Evolutionary conservation across 1,140 invertebrate species (phyloP).

Genomic region (Lucilia sericata): DNA sequence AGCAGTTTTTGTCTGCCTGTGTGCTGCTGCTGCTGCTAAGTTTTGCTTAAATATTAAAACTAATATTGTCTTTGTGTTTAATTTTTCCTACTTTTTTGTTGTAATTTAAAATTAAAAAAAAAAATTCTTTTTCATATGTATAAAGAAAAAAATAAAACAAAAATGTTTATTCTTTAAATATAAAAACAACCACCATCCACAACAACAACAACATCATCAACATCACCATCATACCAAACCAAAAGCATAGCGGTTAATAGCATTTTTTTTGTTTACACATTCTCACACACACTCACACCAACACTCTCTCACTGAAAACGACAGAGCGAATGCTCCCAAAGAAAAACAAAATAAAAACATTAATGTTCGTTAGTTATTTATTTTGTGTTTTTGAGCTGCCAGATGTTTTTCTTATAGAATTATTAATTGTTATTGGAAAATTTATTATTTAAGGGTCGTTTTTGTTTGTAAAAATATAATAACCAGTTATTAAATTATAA

Average conservation of each 20-base stretch:
- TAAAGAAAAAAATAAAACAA: neutral
- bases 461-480: no score
- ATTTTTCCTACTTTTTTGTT: neutral
- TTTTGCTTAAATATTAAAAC: conserved; percentile 18
- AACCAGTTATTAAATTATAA: no score
- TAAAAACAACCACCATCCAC: conserved; percentile 9
- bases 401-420: no score
- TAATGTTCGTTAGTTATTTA: no score
- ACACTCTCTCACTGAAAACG: neutral
- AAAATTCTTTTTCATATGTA: neutral
- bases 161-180: neutral
- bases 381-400: no score
- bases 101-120: conserved; percentile 20
- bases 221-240: neutral
- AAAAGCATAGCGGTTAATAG: conserved; percentile 24
- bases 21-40: neutral
- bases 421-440: no score
- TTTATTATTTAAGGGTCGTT: no score
- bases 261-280: neutral
- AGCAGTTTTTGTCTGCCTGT: neutral
- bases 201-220: no score
- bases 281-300: neutral
- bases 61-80: neutral
- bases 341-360: no score
- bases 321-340: no score